Base-by-base conservation (phyloP, 2,888 invertebrate genomes). In the Lacanobia wlatinum region DNA sequence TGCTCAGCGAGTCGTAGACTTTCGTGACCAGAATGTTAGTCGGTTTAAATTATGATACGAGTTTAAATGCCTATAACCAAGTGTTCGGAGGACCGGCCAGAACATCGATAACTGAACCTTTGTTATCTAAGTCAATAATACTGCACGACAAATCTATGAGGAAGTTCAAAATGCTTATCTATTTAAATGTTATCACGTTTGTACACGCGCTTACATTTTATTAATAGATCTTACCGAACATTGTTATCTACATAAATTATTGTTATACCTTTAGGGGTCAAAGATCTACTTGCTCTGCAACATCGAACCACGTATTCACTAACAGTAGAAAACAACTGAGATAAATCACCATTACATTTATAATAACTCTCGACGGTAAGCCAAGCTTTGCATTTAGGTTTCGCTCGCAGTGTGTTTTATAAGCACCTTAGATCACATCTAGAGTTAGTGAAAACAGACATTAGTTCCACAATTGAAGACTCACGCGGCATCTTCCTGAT, bases 11-110 rank as follows among this genome's bases (percentile, higher is more conserved):
- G 63, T 52, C 50, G 50, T 50, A 21, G 43, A 16, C 40, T 52
- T 50, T 60, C 66, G 72, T 76, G 80, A 43, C 63, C 63, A 52
- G 77, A 70, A 70, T 76, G 43, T 70, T 67, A 63, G 10, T 72
- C 1, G 50, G 14, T 50, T 53, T 68, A 55, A 61, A 70, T 48
- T 23, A 59, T 18, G 23, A 52, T 74, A 61, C 53, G 38, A 48
- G 65, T 80, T 61, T 56, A 55, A 69, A 72, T 70, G 23, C 12
- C 38, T 40, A 28, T 55, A 21, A 62, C 21, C 40, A 70, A 52
- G 58, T 63, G n/a, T 52, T 76, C 50, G 38, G 23, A 8, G 14
- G 46, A 6, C 14, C 9, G 38, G n/a, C 9, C 16, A 28, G 46
- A 48, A 28, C n/a, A 76, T 59, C 50, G 16, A 38, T 75, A 59